phyloP scores from a whole-genome alignment of 2,797 vertebrate species.

The Chaetodon trifasciatus region DNA sequence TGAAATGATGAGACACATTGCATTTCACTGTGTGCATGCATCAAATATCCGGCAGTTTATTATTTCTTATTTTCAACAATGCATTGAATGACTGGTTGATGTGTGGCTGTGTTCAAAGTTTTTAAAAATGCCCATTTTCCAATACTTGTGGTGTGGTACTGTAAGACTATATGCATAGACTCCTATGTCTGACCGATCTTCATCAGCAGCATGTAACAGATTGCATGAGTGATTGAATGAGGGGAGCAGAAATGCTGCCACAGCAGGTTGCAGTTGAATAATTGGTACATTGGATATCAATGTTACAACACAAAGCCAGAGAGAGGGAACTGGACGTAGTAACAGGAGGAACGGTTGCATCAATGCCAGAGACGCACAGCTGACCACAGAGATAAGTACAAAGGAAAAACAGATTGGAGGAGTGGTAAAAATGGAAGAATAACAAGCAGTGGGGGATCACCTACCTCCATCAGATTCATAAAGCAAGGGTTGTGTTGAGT shows the following conservation, averaged over 20 bases:
- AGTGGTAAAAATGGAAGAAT: conserved; percentile 6
- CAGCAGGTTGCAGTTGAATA: conserved; percentile 48
- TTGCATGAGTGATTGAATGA: conserved; percentile 15
- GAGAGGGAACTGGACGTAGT: conserved; percentile 32
- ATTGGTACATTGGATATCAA: conserved; percentile 60
- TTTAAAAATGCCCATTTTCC: not conserved
- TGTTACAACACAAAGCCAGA: conserved; percentile 32
- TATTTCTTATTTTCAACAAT: conserved; percentile 34
- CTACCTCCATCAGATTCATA: conserved; percentile 30
- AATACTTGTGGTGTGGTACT: conserved; percentile 6
- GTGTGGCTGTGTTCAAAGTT: conserved; percentile 9
- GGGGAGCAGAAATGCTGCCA: conserved; percentile 53
- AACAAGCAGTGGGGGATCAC: conserved; percentile 16
- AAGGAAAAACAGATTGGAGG: conserved; percentile 18
- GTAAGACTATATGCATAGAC: not conserved
- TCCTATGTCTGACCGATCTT: not conserved
- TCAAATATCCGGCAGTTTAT: conserved; percentile 52
- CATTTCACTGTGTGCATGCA: conserved; percentile 38
- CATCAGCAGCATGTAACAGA: conserved; percentile 15
- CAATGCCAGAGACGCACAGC: conserved; percentile 26
- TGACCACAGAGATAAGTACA: conserved; percentile 37
- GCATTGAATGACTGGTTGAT: conserved; percentile 1
- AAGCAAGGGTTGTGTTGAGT: conserved; percentile 35
- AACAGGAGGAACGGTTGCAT: conserved; percentile 37
- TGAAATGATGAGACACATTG: conserved; percentile 46